These are phyloP conservation scores for Palaemon carinicauda DNA, from an alignment of 1,140 invertebrate species.

Conservation along the genomic window DNA sequence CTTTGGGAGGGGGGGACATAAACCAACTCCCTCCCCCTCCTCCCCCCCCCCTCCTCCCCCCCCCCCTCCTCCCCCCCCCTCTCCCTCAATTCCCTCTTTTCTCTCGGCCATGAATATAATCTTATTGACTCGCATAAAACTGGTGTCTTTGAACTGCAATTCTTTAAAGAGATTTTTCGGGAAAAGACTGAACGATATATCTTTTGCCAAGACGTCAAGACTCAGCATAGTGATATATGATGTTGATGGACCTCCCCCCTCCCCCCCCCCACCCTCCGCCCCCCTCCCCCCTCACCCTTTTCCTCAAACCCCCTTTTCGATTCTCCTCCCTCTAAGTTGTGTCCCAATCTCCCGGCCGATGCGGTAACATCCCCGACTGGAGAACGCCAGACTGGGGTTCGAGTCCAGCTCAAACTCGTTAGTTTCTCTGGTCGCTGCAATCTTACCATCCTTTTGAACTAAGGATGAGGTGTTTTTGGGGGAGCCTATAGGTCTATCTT, in stretches of 20 bases:
- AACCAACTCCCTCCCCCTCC: background rate
- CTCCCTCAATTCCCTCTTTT: background rate
- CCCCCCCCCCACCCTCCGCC: conserved; percentile 15
- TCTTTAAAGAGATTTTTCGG: conserved; percentile 46
- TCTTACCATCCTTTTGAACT: no score
- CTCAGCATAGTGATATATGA: conserved; percentile 38
- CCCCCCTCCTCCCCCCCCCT: background rate
- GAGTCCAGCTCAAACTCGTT: no score
- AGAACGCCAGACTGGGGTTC: no score
- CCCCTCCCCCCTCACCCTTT: background rate
- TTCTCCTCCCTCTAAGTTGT: no score
- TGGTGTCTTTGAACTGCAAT: conserved; percentile 39
- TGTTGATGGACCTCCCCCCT: background rate
- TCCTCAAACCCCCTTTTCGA: no score
- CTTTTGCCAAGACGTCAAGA: conserved; percentile 33
- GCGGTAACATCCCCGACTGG: no score
- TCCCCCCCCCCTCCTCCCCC: background rate
- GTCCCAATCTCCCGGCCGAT: no score
- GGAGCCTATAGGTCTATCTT: no score
- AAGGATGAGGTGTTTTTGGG: no score
- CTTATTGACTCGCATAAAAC: conserved; percentile 36
- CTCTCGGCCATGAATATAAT: conserved; percentile 6
- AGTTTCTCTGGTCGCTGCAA: no score
- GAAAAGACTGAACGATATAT: conserved; percentile 39
- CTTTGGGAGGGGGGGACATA: background rate